Percentiles rank a stretch among this genome's conserved stretches.
Evolutionary conservation across 2,888 invertebrate species (phyloP).

Genomic region (Pelosia muscerda): DNA sequence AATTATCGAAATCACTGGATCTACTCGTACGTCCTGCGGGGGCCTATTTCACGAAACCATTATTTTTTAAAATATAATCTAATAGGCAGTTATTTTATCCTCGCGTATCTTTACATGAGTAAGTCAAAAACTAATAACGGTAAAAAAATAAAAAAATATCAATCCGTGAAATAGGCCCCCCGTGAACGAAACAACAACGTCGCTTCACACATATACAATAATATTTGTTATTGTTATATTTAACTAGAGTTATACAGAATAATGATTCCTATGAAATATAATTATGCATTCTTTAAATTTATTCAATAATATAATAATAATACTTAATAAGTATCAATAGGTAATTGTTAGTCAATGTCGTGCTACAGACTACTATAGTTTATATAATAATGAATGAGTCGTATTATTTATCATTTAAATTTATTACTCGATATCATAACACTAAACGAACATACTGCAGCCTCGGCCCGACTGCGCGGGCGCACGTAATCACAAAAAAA

Average conservation of each 20-base stretch:
- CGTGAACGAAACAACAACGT: slow-evolving; percentile 70
- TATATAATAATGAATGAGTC: slow-evolving; percentile 84
- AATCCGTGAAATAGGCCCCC: slow-evolving; percentile 84
- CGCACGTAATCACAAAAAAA: slow-evolving; percentile 85
- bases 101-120: slow-evolving; percentile 82
- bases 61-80: slow-evolving; percentile 87
- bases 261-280: slow-evolving; percentile 88
- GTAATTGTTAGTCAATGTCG: slow-evolving; percentile 86
- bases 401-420: slow-evolving; percentile 83
- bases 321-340: slow-evolving; percentile 87
- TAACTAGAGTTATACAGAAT: slow-evolving; percentile 88
- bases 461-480: slow-evolving; percentile 76
- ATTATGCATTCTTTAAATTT: slow-evolving; percentile 87
- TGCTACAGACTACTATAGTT: slow-evolving; percentile 85
- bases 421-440: slow-evolving; percentile 82
- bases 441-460: slow-evolving; percentile 83
- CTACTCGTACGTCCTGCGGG: slow-evolving; percentile 81
- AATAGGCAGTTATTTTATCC: slow-evolving; percentile 84
- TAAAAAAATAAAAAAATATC: slow-evolving; percentile 87
- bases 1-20: slow-evolving; percentile 85
- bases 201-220: slow-evolving; percentile 71
- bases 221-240: slow-evolving; percentile 83
- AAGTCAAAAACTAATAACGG: slow-evolving; percentile 85
- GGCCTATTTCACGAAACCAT: slow-evolving; percentile 83
- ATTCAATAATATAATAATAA: slow-evolving; percentile 87